phyloP scores from a whole-genome alignment of 2,888 invertebrate genomes.

The Oxyteleia sp. region DNA sequence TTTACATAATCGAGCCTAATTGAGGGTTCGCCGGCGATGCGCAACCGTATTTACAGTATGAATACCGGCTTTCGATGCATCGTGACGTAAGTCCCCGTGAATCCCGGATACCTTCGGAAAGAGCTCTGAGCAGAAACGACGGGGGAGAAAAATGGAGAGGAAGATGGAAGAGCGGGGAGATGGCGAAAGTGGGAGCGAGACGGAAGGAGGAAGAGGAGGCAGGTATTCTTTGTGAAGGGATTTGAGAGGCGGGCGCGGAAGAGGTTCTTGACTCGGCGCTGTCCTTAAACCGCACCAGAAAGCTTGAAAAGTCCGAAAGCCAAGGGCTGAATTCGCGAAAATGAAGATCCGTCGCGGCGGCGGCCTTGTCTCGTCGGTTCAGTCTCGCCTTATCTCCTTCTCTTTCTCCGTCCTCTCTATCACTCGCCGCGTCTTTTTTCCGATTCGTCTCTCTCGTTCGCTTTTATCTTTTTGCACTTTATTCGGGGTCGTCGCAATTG shows the following conservation, averaged over 20 bases:
- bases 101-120: constrained; percentile 62
- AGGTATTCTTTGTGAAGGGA: constrained; percentile 83
- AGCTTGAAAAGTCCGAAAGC: constrained; percentile 82
- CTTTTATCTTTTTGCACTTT: constrained; percentile 68
- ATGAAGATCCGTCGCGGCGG: constrained; percentile 80
- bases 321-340: constrained; percentile 81
- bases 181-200: constrained; percentile 28
- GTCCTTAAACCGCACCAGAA: constrained; percentile 82
- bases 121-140: constrained; percentile 45
- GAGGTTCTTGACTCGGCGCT: constrained; percentile 82
- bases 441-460: constrained; percentile 15
- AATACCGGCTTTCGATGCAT: constrained; percentile 78
- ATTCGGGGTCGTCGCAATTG: constrained; percentile 70
- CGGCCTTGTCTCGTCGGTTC: constrained; percentile 65
- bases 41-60: constrained; percentile 79
- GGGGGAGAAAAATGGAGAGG: constrained; percentile 47
- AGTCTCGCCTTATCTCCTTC: constrained; percentile 49
- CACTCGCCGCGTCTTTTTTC: constrained; percentile 18
- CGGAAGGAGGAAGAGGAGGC: constrained; percentile 54
- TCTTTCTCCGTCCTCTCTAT: constrained; percentile 3
- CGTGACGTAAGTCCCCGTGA: constrained; percentile 71
- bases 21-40: constrained; percentile 79
- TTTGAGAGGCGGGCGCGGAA: constrained; percentile 78
- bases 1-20: constrained; percentile 79
- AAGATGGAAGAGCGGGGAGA: constrained; percentile 33